Evolutionary conservation across 2,797 vertebrate species (phyloP).

Genomic region (Crypturellus tataupa): DNA sequence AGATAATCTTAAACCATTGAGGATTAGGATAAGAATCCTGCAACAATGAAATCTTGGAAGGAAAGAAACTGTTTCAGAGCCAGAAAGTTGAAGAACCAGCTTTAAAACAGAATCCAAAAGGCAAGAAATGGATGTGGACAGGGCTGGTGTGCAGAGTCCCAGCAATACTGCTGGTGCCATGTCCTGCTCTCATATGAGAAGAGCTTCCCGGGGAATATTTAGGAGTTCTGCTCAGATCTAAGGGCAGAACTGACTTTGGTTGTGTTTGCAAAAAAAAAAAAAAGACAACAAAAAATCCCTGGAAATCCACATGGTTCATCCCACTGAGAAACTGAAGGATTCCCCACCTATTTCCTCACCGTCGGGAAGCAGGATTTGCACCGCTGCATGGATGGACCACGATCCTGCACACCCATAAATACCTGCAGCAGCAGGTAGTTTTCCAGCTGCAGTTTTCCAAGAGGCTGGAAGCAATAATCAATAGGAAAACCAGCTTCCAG

Average conservation of each 20-base stretch:
- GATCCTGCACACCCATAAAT: background rate
- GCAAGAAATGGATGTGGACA: background rate
- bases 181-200: background rate
- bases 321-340: background rate
- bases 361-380: background rate
- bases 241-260: background rate
- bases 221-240: background rate
- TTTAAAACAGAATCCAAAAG: background rate
- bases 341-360: background rate
- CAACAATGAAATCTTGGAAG: constrained; percentile 39
- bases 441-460: background rate
- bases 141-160: background rate
- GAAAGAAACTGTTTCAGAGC: background rate
- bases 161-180: fast-evolving
- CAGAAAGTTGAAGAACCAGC: constrained; percentile 8
- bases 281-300: background rate
- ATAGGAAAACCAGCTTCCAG: background rate
- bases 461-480: background rate
- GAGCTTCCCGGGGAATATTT: background rate
- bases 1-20: constrained; percentile 30
- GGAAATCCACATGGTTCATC: background rate
- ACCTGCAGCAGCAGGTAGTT: background rate
- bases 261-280: background rate
- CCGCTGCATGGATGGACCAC: background rate
- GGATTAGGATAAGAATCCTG: constrained; percentile 33